Base-by-base conservation (phyloP, 2,113 vertebrate genomes). In the Cynopterus brachyotis region DNA sequence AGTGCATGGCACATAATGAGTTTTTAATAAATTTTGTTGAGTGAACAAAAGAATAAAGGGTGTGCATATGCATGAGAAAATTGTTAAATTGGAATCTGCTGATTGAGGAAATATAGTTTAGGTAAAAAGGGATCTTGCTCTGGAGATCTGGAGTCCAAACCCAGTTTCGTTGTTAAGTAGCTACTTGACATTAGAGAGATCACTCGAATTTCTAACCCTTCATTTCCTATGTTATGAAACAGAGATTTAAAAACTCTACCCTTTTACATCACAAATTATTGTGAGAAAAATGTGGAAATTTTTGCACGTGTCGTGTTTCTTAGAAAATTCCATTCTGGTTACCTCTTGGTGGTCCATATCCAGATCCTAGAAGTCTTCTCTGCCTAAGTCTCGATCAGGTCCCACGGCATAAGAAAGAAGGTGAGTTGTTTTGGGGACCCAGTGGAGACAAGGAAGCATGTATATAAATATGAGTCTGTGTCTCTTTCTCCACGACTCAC, bases 381-480 rank as follows among this genome's bases (percentile, higher is more conserved):
- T 86, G 50, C 1, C 1, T 26, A 69, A 60, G 28, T 53, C 60
- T 26, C 28, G 5, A 6, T 20, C 13, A 75, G 67, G 20, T 24
- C 24, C 59, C 35, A 57, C 6, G 6, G 6, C 3, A 19, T 24
- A 28, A 90, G 59, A 16, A 55, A 28, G 30, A 30, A 80, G 8
- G 12, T 20, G 12, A 9, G 42, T 28, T 47, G 42, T 64, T 67
- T 47, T 42, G 78, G 70, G 76, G 55, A 5, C 20, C 7, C 3
- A 10, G 4, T 42, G 28, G 0, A 0, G 6, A 2, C 4, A 16
- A 50, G 35, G 7, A 72, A 64, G 55, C 0, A 3, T 19, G 7
- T 0, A 22, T 17, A 13, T 47, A 47, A 57, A 90, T 9, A 45
- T 35, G 47, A 55, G 2, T 32, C 28, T 40, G 26, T 32, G 11